phyloP scores from a whole-genome alignment of 1,140 invertebrate genomes.

The Drosophila ercepeae region DNA sequence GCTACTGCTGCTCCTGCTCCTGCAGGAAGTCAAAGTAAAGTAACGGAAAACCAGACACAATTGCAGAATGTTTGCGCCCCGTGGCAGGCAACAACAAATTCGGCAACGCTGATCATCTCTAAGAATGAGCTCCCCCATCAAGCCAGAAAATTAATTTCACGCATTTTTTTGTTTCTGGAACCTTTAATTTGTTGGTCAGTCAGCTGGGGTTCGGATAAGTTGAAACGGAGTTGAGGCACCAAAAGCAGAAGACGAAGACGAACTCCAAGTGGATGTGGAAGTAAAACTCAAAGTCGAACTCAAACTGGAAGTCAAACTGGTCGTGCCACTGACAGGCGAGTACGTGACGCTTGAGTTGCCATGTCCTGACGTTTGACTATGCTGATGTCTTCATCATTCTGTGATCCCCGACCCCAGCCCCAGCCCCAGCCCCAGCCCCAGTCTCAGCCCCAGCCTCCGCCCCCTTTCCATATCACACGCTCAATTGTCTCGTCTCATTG shows the following conservation, averaged over 20 bases:
- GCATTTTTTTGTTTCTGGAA: not conserved
- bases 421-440: too few species aligned
- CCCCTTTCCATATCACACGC: slow-evolving; percentile 9
- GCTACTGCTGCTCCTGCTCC: slow-evolving; percentile 37
- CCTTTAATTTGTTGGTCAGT: not conserved
- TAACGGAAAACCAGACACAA: slow-evolving; percentile 68
- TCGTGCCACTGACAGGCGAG: slow-evolving; percentile 50
- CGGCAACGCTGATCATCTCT: slow-evolving; percentile 18
- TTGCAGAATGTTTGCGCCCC: slow-evolving; percentile 30
- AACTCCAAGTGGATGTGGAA: slow-evolving; percentile 40
- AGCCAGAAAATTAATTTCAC: not conserved
- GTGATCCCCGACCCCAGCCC: slow-evolving; percentile 2
- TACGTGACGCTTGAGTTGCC: slow-evolving; percentile 55
- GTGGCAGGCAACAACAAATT: slow-evolving; percentile 19
- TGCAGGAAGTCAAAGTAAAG: slow-evolving; percentile 71
- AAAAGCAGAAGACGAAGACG: too few species aligned
- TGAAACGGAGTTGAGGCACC: not conserved
- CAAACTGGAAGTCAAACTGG: slow-evolving; percentile 3
- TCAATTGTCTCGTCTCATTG: slow-evolving; percentile 71
- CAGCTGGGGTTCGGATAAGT: not conserved
- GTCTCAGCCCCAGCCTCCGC: too few species aligned
- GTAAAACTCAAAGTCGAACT: slow-evolving; percentile 23
- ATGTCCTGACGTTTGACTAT: slow-evolving; percentile 51
- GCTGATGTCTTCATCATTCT: slow-evolving; percentile 47
- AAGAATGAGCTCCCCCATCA: too few species aligned